These are phyloP conservation scores for Cichlasoma orientale DNA, from an alignment of 2,797 vertebrate species.

Conservation along the genomic window DNA sequence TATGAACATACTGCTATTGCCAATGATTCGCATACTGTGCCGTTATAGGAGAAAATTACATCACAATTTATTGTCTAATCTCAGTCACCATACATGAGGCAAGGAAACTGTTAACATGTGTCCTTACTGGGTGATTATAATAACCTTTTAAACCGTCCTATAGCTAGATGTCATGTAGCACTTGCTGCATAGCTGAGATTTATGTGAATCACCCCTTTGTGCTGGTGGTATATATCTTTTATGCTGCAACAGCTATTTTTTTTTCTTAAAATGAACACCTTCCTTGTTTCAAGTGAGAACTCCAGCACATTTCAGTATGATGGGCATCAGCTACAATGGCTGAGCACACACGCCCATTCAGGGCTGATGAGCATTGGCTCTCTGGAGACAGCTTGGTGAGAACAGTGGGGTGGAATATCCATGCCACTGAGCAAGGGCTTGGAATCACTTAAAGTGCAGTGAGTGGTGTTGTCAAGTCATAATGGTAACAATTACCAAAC, in stretches of 20 bases:
- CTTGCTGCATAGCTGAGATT: neutral
- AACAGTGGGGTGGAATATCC: slow-evolving; percentile 78
- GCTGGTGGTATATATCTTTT: slow-evolving; percentile 38
- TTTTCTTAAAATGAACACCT: slow-evolving; percentile 37
- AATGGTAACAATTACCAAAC: slow-evolving; percentile 71
- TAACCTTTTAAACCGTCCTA: neutral
- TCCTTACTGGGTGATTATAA: neutral
- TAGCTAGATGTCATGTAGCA: neutral
- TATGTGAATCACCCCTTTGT: slow-evolving; percentile 5
- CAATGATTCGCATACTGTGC: neutral
- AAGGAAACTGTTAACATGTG: neutral
- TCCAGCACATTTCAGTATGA: slow-evolving; percentile 45
- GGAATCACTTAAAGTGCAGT: slow-evolving; percentile 61
- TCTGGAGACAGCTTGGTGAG: slow-evolving; percentile 68
- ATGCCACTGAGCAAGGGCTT: slow-evolving; percentile 71
- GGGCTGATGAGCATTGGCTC: slow-evolving; percentile 64
- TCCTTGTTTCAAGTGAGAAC: slow-evolving; percentile 28
- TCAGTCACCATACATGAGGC: neutral
- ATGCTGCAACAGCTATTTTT: slow-evolving; percentile 33
- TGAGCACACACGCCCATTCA: slow-evolving; percentile 61
- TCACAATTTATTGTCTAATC: neutral
- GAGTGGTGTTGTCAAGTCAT: slow-evolving; percentile 64
- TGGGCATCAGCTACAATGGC: slow-evolving; percentile 61
- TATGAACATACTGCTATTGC: neutral
- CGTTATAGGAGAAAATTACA: neutral